These are phyloP conservation scores for Tetranychus piercei DNA, from an alignment of 2,888 invertebrate species.

Conservation along the genomic window DNA sequence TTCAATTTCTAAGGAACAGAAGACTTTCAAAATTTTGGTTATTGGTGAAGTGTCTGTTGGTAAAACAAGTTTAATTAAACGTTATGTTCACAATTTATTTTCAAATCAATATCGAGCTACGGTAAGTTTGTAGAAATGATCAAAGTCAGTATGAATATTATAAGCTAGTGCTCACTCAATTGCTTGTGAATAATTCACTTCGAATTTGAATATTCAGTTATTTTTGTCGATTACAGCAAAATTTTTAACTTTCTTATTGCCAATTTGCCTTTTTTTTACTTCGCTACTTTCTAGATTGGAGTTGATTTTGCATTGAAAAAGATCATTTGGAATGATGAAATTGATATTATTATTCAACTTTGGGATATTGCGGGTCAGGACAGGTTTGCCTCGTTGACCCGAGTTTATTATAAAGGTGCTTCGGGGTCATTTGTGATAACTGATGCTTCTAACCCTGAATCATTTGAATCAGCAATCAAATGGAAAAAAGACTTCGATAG, in stretches of 20 bases:
- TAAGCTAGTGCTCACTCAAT: too few species aligned
- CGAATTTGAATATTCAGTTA: too few species aligned
- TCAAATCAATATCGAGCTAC: slow-evolving; percentile 98
- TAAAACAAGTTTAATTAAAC: slow-evolving; percentile 94
- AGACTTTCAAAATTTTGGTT: slow-evolving; percentile 61
- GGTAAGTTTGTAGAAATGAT: not conserved
- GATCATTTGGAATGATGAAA: slow-evolving; percentile 81
- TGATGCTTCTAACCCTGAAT: slow-evolving; percentile 71
- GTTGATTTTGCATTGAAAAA: slow-evolving; percentile 97
- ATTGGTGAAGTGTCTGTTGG: slow-evolving; percentile 91
- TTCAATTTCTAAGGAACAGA: not conserved
- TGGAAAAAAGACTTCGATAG: slow-evolving; percentile 96
- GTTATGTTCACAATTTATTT: slow-evolving; percentile 97
- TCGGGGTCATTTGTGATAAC: slow-evolving; percentile 93
- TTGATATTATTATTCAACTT: slow-evolving; percentile 75
- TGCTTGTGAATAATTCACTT: too few species aligned
- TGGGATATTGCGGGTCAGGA: slow-evolving; percentile 95
- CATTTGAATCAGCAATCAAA: slow-evolving; percentile 80
- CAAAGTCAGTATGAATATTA: too few species aligned
- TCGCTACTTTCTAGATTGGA: slow-evolving; percentile 40
- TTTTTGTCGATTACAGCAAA: too few species aligned
- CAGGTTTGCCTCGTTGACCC: slow-evolving; percentile 93
- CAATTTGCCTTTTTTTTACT: too few species aligned
- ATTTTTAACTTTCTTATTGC: too few species aligned
- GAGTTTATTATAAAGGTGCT: slow-evolving; percentile 99